Evolutionary conservation across 2,113 vertebrate species (phyloP).

Genomic region (Xyrauchen texanus): DNA sequence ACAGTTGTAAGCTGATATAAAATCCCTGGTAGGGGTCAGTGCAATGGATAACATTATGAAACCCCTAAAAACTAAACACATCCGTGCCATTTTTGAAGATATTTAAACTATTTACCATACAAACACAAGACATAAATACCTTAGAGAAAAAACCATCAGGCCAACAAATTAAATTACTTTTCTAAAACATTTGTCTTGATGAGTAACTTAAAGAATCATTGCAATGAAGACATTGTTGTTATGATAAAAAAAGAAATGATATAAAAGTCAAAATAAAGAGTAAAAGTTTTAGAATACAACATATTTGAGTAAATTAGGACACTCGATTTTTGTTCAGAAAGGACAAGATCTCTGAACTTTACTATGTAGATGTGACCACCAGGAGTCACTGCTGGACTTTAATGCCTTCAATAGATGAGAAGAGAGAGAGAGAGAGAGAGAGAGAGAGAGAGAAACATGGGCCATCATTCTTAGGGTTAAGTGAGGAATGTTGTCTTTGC

Average conservation of each 20-base stretch:
- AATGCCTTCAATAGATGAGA: background rate
- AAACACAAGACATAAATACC: background rate
- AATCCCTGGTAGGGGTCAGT: background rate
- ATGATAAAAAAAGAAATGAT: background rate
- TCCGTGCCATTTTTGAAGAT: no score
- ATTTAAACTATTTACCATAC: background rate
- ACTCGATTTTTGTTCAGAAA: background rate
- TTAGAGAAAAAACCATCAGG: background rate
- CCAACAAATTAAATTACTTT: background rate
- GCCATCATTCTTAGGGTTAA: no score
- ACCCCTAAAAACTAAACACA: background rate
- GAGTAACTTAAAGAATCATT: background rate
- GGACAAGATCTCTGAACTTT: background rate
- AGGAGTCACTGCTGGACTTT: constrained; percentile 57
- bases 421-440: no score
- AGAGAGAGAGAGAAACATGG: background rate
- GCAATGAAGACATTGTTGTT: background rate
- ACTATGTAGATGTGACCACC: constrained; percentile 46
- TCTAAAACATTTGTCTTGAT: no score
- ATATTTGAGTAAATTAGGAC: background rate
- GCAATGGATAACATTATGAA: background rate
- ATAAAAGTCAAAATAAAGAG: background rate
- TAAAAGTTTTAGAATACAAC: background rate
- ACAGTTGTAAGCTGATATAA: background rate
- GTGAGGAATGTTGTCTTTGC: background rate